phyloP scores from a whole-genome alignment of 2,888 invertebrate genomes.

The Polymixis lichenea region DNA sequence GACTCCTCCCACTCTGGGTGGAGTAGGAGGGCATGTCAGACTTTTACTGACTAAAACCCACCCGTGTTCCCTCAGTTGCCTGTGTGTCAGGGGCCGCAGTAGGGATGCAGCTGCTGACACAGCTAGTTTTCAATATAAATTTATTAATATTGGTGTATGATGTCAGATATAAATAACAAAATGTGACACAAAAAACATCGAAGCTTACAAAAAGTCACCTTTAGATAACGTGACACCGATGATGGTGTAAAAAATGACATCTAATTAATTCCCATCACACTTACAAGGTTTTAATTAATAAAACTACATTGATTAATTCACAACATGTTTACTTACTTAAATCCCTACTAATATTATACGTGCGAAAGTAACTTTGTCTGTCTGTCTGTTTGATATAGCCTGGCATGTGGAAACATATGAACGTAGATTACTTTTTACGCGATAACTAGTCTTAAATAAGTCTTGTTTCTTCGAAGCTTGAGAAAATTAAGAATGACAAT shows the following conservation, averaged over 20 bases:
- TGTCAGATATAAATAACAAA: conserved; percentile 23
- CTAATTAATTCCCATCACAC: conserved; percentile 32
- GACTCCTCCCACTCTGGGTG: too few species aligned
- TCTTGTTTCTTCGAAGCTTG: conserved; percentile 37
- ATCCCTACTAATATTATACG: too few species aligned
- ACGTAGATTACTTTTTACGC: too few species aligned
- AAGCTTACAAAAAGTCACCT: conserved; percentile 10
- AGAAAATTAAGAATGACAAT: conserved; percentile 64
- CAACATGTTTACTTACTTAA: conserved; percentile 31
- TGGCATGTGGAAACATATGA: too few species aligned
- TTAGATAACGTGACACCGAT: background rate
- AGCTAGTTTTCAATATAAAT: background rate
- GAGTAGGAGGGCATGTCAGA: too few species aligned
- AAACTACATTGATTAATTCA: conserved; percentile 22
- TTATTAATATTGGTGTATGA: conserved; percentile 18
- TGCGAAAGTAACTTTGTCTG: too few species aligned
- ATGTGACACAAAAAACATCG: conserved; percentile 3
- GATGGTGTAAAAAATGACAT: conserved; percentile 12
- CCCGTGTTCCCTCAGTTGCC: too few species aligned
- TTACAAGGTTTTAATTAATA: background rate
- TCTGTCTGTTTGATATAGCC: too few species aligned
- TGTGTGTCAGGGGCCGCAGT: too few species aligned
- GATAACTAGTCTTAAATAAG: conserved; percentile 22
- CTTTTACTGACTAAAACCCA: too few species aligned
- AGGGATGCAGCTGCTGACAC: too few species aligned